Evolutionary conservation across 2,113 vertebrate species (phyloP).

Genomic region (Cricetomys ansorgei): DNA sequence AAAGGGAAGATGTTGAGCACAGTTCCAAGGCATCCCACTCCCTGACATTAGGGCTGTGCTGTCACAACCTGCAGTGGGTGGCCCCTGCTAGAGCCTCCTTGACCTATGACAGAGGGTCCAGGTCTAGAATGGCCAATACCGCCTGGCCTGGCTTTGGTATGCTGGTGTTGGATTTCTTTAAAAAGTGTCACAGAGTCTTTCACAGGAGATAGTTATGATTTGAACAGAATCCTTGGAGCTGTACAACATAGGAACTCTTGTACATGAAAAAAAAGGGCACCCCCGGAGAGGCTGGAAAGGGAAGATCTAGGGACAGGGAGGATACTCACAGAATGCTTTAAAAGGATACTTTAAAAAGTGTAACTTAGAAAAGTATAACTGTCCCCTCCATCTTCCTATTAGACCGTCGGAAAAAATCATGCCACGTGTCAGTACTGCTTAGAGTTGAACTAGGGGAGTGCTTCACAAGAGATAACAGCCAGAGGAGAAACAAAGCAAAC

Average conservation of each 20-base stretch:
- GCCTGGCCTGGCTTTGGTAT: not conserved
- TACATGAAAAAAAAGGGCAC: not conserved
- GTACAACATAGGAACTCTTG: not conserved
- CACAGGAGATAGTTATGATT: not conserved
- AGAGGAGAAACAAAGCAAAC: not conserved
- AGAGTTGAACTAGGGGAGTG: not conserved
- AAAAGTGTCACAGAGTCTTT: not conserved
- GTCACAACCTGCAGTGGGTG: fast-evolving
- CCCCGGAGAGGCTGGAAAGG: not conserved
- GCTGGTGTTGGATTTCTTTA: not conserved
- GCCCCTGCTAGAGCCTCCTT: not conserved
- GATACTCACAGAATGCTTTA: not conserved
- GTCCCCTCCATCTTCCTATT: not conserved
- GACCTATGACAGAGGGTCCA: no score
- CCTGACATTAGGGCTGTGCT: not conserved
- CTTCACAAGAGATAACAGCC: not conserved
- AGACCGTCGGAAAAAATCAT: not conserved
- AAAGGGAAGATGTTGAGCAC: not conserved
- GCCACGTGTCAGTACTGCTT: not conserved
- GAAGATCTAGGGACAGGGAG: no score
- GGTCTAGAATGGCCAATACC: not conserved
- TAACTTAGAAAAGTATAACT: not conserved
- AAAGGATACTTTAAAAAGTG: not conserved
- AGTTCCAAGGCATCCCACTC: fast-evolving
- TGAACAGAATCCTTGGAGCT: not conserved